Evolutionary conservation across 2,888 invertebrate species (phyloP), one percentile per base, ranked within the genome.

Genomic region (Drosophila yooni): DNA sequence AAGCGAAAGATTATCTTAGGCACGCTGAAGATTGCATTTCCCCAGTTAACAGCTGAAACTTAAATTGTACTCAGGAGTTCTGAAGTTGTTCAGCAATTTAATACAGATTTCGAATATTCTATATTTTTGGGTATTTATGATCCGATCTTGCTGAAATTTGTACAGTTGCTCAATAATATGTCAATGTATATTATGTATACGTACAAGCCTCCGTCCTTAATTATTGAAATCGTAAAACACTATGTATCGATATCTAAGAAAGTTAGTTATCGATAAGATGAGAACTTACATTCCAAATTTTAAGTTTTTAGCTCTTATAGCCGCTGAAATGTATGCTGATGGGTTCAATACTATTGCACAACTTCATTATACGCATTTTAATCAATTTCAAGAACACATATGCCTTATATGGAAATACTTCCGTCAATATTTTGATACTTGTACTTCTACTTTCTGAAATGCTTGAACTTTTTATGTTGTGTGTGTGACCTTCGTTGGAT

Each of bases 401-500:
- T 25, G 7, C 8, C 15, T n/a, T n/a, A 13, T 21, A 13, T 3
- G 8, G 54, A 36, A 54, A 25, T 53, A 34, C 5, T 13, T 0
- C 7, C 11, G 11, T 36, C 3, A 18, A 18, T 18, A n/a, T 51
- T 54, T 56, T 52, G 54, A 68, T 21, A 21, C 21, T 77, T 69
- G 58, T 18, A 25, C 27, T 66, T 21, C n/a, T 15, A 15, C 46
- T 46, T 15, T 25, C 8, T 7, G 46, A n/a, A 51, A 6, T 64
- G 56, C 56, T 76, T 74, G 76, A 82, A 82, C 73, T 74, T 71
- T 76, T 60, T 34, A 15, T 46, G 59, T 56, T 52, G 60, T 79
- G 70, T 52, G 60, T 79, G 70, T 76, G 80, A 78, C 82, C 80
- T 81, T 81, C 82, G 62, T 75, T 71, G 52, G 64, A 57, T 60